Base-by-base conservation (phyloP, 2,888 invertebrate genomes). In the Ennomos fuscantarius region DNA sequence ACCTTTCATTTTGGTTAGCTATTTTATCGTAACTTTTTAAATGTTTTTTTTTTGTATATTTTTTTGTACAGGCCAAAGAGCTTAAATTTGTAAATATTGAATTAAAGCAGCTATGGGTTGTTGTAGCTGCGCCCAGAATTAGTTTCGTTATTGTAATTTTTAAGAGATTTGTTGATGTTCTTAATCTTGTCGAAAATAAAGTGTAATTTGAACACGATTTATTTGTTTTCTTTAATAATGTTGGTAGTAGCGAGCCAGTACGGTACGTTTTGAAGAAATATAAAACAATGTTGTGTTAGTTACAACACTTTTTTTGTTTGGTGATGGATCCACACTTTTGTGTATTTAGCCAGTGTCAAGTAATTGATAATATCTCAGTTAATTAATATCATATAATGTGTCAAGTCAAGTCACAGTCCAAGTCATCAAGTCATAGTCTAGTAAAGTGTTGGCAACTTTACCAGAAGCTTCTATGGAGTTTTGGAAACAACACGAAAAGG, bases 121-220 rank as follows among this genome's bases (percentile, higher is more conserved):
- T 9, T 32, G 42, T 76, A 79, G 87, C 83, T 86, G 87, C 72
- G 69, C 68, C 65, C 74, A 71, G 70, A 72, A 70, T 77, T 83
- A 86, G 82, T 83, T 91, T 87, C 90, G 91, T 91, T 92, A 84
- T 84, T 84, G 88, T 91, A 89, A 87, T 92, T 89, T 82, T 82
- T 89, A 92, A 89, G 89, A 85, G 74, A 91, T 90, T 90, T 92
- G 92, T 92, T 92, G 91, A 92, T 92, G 91, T 92, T 92, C 92
- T 89, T 82, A 76, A 87, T 89, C 89, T 90, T 87, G 89, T 90
- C 65, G 91, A 85, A 89, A 92, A 90, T 91, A 89, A 88, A 88
- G 82, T 84, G 84, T 79, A 76, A 74, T 79, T 76, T 76, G 78
- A 76, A 83, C 78, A 78, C 77, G 72, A 70, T 65, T n/a, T 32